Evolutionary conservation across 1,140 invertebrate genomes (phyloP), one percentile per base, ranked within the genome.

Genomic region (Aphidius ervi): DNA sequence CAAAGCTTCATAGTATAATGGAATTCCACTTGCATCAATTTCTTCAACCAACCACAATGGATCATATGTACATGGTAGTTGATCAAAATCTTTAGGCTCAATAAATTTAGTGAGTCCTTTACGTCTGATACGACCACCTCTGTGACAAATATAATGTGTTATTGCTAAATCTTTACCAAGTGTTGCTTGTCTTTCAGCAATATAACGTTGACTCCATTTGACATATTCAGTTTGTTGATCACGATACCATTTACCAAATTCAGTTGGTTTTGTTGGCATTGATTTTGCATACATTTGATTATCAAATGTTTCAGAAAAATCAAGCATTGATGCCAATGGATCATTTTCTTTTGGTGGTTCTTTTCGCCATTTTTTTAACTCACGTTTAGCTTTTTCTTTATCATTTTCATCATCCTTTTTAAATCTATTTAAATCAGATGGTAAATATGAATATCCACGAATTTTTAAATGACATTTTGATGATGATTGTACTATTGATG

Each of bases 101-200:
- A 56, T 39, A 10, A 46, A 57, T 9, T 78, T 70, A 48, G 83
- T 77, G 89, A 90, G 87, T 9, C 81, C 61, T 42, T 82, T 69
- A 43, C 82, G 68, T 31, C 80, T 90, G 4, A 91, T 83, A 61
- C 84, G 83, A 1, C 88, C 91, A 16, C 83, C 84, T 40, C 86
- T 74, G 66, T 75, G 74, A 1, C 90, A 68, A 46, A 93, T 65
- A 68, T 92, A 93, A 76, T 90, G 87, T 10, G 90, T 87, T 3
- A 85, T 82, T 20, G 90, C 88, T 63, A 94, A 71, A 70, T 94
- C 86, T 59, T 81, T 75, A 0, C 92, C 91, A 5, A 87, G 64
- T 52, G 72, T 76, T 65, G 79, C 61, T 65, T 83, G 72, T 5
- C 82, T 69, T 31, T 83, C 70, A 7, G 78, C 72, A 20, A 81